These are phyloP conservation scores for Nematolebias whitei DNA, from an alignment of 2,113 vertebrate genomes.

Conservation along the genomic window DNA sequence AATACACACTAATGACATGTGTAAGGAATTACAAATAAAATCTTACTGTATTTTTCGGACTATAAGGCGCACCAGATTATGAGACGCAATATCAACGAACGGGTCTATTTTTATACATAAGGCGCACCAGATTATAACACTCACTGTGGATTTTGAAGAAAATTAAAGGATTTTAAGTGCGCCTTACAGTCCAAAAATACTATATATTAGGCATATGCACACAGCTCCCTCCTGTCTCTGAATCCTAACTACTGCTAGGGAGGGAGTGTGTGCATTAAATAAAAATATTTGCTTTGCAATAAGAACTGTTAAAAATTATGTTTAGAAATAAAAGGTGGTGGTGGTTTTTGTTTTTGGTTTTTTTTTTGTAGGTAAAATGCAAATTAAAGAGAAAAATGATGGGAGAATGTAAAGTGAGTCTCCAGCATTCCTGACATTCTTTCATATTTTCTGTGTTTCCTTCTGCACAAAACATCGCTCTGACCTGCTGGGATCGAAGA, in stretches of 20 bases:
- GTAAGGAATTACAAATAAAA: neutral
- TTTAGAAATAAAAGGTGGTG: neutral
- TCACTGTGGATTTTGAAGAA: too few species aligned
- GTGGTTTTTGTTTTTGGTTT: too few species aligned
- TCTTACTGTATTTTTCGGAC: too few species aligned
- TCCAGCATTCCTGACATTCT: constrained; percentile 62
- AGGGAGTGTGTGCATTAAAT: too few species aligned
- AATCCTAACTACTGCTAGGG: neutral
- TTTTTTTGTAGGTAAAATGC: neutral
- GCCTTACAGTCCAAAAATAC: too few species aligned
- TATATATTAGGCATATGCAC: neutral
- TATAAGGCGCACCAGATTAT: too few species aligned
- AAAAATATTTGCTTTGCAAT: too few species aligned
- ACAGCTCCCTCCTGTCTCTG: neutral
- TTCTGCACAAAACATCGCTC: constrained; percentile 16
- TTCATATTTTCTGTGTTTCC: constrained; percentile 15
- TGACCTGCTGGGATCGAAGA: constrained; percentile 64
- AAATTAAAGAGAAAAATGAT: constrained; percentile 3
- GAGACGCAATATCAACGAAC: too few species aligned
- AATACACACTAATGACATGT: neutral
- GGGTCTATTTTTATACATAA: too few species aligned
- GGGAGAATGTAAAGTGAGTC: constrained; percentile 1
- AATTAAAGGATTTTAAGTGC: too few species aligned
- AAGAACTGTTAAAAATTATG: too few species aligned
- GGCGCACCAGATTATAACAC: too few species aligned